Percentiles rank a stretch among this genome's conserved stretches.
These are phyloP conservation scores for Leuciscus idus DNA, from an alignment of 2,113 vertebrate species.

Conservation along the genomic window DNA sequence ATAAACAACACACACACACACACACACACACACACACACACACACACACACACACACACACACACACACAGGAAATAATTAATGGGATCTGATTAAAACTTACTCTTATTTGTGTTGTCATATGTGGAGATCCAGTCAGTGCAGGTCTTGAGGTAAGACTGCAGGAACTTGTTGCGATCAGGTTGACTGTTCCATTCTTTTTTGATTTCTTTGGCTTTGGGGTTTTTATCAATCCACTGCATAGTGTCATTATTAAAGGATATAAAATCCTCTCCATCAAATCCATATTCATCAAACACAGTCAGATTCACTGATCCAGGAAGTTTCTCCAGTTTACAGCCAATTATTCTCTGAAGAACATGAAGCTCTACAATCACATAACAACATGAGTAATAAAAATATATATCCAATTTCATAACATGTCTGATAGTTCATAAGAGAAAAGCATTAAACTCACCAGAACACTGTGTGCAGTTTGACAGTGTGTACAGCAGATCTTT, in stretches of 20 bases:
- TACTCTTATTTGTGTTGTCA: neutral
- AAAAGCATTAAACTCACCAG: too few relatives aligned
- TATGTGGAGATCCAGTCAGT: rapidly evolving
- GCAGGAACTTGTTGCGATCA: rapidly evolving
- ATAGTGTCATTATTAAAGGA: neutral
- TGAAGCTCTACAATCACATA: too few relatives aligned
- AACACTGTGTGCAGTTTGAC: too few relatives aligned
- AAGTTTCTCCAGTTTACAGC: neutral
- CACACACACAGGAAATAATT: too few relatives aligned
- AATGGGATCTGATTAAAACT: too few relatives aligned
- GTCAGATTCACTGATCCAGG: neutral
- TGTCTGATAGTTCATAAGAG: too few relatives aligned
- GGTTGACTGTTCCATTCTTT: neutral
- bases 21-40: too few relatives aligned
- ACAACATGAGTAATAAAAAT: too few relatives aligned
- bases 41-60: too few relatives aligned
- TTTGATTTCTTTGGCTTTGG: neutral
- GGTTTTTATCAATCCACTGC: neutral
- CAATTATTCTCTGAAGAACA: neutral
- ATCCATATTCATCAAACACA: neutral
- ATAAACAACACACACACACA: too few relatives aligned
- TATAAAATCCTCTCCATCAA: neutral
- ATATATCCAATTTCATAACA: too few relatives aligned
- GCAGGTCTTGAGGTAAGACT: neutral
- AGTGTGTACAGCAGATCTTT: too few relatives aligned